A percentile compares a stretch with the other conserved stretches of the same genome.
These are phyloP conservation scores for Pseudomugil tenellus DNA, from an alignment of 2,797 vertebrate genomes.

Conservation along the genomic window DNA sequence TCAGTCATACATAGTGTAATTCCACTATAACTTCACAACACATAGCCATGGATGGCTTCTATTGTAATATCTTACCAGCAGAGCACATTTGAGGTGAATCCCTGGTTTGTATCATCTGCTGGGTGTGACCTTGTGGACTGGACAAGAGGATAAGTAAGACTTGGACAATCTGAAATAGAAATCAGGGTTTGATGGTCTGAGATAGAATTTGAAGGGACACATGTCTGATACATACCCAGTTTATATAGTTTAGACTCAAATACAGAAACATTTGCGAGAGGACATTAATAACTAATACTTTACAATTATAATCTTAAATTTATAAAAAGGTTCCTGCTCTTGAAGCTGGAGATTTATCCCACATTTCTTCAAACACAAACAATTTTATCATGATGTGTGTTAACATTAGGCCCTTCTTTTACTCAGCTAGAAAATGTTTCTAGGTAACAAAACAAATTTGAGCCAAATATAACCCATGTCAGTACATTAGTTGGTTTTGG, in stretches of 20 bases:
- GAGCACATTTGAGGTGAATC: background rate
- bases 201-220: background rate
- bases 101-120: rapidly evolving
- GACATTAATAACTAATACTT: background rate
- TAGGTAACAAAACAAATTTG: too few species aligned
- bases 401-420: background rate
- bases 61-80: constrained; percentile 55
- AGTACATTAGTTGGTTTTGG: too few species aligned
- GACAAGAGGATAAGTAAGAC: constrained; percentile 36
- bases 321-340: background rate
- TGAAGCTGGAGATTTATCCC: background rate
- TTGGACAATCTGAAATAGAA: constrained; percentile 50
- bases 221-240: background rate
- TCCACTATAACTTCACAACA: background rate
- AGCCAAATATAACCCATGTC: too few species aligned
- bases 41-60: background rate
- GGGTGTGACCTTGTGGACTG: constrained; percentile 2
- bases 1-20: background rate
- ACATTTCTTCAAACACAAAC: too few species aligned
- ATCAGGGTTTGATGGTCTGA: background rate
- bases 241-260: background rate
- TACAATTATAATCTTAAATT: background rate
- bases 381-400: background rate
- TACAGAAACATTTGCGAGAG: background rate
- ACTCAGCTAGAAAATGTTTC: too few species aligned